Base-by-base conservation (phyloP, 2,113 vertebrate species). In the Prunella himalayana region DNA sequence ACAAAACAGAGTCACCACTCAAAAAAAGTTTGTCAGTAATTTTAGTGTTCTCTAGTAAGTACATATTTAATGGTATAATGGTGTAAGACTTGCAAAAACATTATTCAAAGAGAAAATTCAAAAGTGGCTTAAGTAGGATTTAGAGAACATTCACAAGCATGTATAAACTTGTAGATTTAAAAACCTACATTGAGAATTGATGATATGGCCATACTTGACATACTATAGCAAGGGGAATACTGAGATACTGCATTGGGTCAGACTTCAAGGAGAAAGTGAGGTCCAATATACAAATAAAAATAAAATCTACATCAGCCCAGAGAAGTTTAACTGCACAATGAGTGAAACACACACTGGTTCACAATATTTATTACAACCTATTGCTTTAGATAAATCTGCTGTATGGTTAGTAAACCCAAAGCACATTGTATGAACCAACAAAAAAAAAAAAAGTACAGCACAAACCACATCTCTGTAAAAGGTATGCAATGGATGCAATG, bases 301-400 rank as follows among this genome's bases (percentile, higher is more conserved):
- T 59, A 72, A 51, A 24, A 61, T 12, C 19, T 51, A n/a, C 13
- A 90, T 54, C 37, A 90, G n/a, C 53, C 37, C 64, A 94, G 41
- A 75, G 49, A 83, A 84, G 20, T 19, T 61, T 88, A 90, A 86
- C 51, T 53, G 81, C 70, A 72, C 76, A 96, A 88, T 60, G 60
- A 97, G 9, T 45, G 51, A 88, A 93, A 93, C 84, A 91, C 73
- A 96, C 51, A 75, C 42, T 33, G 44, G 60, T 96, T 95, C 88
- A 91, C 33, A 8, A 82, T 79, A 66, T 96, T 97, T 95, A 96
- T 94, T 96, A 94, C 88, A 84, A 88, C 61, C 93, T 96, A 95
- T 91, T 97, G 97, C 96, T 97, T 97, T 90, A 91, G 79, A 92
- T 64, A 93, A 91, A 86, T 63, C 82, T 88, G 82, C 75, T 86